These are phyloP conservation scores for Poecile atricapillus DNA, from an alignment of 2,113 vertebrate species.

Conservation along the genomic window DNA sequence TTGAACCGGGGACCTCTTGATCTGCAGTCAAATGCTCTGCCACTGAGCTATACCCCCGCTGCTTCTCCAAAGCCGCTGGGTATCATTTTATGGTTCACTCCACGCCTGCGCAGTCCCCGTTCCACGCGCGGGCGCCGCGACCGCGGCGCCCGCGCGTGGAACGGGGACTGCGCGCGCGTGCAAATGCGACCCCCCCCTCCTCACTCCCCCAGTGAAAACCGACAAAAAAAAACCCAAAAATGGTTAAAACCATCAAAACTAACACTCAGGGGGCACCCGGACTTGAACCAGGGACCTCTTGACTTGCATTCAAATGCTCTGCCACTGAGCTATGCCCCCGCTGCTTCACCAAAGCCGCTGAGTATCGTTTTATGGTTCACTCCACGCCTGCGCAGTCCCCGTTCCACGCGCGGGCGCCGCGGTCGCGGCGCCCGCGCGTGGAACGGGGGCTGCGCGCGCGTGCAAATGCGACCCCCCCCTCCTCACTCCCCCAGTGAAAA, in stretches of 20 bases:
- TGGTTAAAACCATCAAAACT: neutral
- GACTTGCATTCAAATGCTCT: slow-evolving; percentile 77
- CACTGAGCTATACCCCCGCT: slow-evolving; percentile 68
- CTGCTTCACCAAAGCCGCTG: rapidly evolving
- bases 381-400: neutral
- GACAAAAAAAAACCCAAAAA: rapidly evolving
- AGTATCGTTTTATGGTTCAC: rapidly evolving
- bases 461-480: rapidly evolving
- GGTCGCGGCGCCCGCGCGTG: neutral
- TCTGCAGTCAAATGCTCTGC: slow-evolving; percentile 76
- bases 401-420: neutral
- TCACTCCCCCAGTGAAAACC: rapidly evolving
- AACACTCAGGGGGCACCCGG: slow-evolving; percentile 42
- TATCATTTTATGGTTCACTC: rapidly evolving
- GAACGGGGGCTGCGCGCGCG: rapidly evolving
- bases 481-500: neutral
- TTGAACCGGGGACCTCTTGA: slow-evolving; percentile 72
- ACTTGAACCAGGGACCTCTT: slow-evolving; percentile 69
- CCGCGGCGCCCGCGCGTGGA: rapidly evolving
- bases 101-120: neutral
- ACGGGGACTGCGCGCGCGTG: rapidly evolving
- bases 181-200: rapidly evolving
- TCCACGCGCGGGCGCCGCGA: neutral
- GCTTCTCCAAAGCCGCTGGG: rapidly evolving
- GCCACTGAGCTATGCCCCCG: slow-evolving; percentile 69